These are phyloP conservation scores for Cephus nigrinus DNA, from an alignment of 2,888 invertebrate genomes.

Conservation along the genomic window DNA sequence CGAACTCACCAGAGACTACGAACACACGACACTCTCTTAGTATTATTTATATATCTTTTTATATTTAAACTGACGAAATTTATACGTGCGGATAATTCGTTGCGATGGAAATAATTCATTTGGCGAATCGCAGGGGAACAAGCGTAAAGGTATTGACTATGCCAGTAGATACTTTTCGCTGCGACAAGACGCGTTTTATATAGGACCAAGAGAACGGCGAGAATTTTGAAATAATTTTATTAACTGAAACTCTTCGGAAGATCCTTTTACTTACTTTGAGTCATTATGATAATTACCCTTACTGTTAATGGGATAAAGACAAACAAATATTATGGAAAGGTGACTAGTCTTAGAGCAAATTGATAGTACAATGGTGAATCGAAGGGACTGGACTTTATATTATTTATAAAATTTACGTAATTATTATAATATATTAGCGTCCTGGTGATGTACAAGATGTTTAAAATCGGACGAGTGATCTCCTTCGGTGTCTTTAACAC, in stretches of 20 bases:
- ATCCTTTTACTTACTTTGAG: background rate
- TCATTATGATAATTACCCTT: background rate
- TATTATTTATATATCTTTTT: background rate
- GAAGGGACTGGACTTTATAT: background rate
- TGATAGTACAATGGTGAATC: background rate
- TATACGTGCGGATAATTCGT: background rate
- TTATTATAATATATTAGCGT: background rate
- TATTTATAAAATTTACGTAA: background rate
- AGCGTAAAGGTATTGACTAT: background rate
- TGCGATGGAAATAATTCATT: background rate
- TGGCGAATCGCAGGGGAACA: background rate
- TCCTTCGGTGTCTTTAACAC: conserved; percentile 23
- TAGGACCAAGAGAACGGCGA: background rate
- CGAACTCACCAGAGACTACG: conserved; percentile 25
- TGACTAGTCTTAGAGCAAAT: background rate
- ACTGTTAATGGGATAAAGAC: background rate
- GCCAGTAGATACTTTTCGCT: background rate
- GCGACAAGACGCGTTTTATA: background rate
- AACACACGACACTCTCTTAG: conserved; percentile 16
- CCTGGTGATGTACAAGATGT: background rate
- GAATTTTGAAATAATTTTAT: background rate
- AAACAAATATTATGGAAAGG: background rate
- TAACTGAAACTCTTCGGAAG: background rate
- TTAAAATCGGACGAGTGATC: conserved; percentile 15
- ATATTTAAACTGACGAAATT: background rate